These are phyloP conservation scores for Brevimyrus niger DNA, from an alignment of 2,113 vertebrate genomes.

Conservation along the genomic window DNA sequence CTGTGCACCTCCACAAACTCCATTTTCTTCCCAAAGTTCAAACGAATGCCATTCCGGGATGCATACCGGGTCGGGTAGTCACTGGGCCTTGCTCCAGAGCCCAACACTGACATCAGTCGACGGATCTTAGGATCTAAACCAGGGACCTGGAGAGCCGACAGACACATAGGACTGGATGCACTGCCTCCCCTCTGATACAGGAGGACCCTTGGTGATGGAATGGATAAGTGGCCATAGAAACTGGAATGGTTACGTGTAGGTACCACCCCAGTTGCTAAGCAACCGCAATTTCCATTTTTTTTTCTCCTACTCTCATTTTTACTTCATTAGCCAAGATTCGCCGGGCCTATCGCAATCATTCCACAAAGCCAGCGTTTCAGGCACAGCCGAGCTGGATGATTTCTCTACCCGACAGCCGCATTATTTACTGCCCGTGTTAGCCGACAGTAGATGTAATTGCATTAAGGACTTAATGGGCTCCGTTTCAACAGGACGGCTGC, in stretches of 20 bases:
- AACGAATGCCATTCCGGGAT: background rate
- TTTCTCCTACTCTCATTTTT: background rate
- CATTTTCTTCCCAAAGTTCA: background rate
- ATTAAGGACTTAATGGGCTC: background rate
- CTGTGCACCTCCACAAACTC: background rate
- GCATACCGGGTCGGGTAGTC: background rate
- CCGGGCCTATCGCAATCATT: background rate
- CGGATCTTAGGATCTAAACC: background rate
- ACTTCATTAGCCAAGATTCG: background rate
- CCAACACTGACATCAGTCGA: background rate
- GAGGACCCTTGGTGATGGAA: background rate
- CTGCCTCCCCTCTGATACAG: background rate
- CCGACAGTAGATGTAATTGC: background rate
- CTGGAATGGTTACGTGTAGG: background rate
- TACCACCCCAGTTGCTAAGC: background rate
- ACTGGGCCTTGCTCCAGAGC: background rate
- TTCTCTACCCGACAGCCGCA: background rate
- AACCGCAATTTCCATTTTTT: background rate
- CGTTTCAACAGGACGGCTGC: background rate
- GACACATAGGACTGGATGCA: background rate
- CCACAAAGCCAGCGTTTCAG: background rate
- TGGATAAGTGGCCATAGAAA: background rate
- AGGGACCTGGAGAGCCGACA: background rate
- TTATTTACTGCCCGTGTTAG: background rate
- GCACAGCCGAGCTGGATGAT: background rate